Base-by-base conservation (phyloP, 2,113 vertebrate genomes). In the Saccopteryx bilineata region DNA sequence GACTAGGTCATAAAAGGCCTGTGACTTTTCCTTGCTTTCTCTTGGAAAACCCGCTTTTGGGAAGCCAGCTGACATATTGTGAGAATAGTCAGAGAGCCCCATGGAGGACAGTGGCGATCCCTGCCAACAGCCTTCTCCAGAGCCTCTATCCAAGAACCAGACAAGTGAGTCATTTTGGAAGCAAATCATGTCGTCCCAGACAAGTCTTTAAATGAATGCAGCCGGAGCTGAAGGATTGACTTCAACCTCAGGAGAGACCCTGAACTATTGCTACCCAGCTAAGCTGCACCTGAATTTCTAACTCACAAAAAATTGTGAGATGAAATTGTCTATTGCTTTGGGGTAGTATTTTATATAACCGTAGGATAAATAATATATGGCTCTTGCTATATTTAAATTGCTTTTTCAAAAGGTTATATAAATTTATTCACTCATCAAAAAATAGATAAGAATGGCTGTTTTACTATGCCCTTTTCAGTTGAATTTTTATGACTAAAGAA, bases 401-500 rank as follows among this genome's bases (percentile, higher is more conserved):
- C 71, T 56, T 92, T 93, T 92, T 93, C 66, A 28, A 72, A 91
- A 96, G 71, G 54, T 68, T 92, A 83, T 66, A 72, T 17, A 76
- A 54, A 92, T 93, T 80, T 92, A 87, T 84, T 80, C 76, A 61
- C 26, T 93, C 84, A 76, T 96, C 69, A 90, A 50, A 95, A 94
- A 87, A 83, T 71, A 92, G 86, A 52, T 74, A 89, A 96, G 87
- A 94, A 79, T 58, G 79, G 24, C 31, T 93, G 23, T 84, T 71
- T 90, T 83, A 82, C 33, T 85, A 14, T 82, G 74, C 28, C 50
- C 75, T 72, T 97, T 93, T 87, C 56, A 93, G 75, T 33, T 89
- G 72, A 91, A 48, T 81, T 96, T 92, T 93, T 90, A 88, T 89
- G 56, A 89, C 48, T 84, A 93, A 93, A 79, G 80, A 78, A 87